Percentiles rank a stretch among this genome's conserved stretches.
These are phyloP conservation scores for Brachionichthys hirsutus DNA, from an alignment of 2,113 vertebrate species.

Conservation along the genomic window DNA sequence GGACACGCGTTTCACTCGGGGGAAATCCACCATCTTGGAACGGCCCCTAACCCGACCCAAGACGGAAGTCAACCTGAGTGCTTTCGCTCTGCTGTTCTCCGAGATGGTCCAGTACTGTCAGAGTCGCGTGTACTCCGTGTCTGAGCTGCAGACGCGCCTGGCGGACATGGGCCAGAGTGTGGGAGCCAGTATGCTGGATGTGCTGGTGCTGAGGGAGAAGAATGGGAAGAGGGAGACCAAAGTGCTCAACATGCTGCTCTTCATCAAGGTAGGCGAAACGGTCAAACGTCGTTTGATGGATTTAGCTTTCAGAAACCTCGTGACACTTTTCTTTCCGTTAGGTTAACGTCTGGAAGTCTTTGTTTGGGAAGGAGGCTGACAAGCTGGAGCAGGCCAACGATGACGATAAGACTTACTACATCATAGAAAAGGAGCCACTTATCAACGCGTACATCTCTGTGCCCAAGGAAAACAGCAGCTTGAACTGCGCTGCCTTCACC, in stretches of 20 bases:
- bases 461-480: conserved; percentile 92
- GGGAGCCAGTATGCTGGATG: conserved; percentile 86
- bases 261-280: conserved; percentile 72
- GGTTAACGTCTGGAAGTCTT: conserved; percentile 84
- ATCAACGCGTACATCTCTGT: conserved; percentile 93
- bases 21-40: conserved; percentile 89
- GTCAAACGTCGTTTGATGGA: neutral
- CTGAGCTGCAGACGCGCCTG: conserved; percentile 89
- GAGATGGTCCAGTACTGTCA: conserved; percentile 97
- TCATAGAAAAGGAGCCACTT: conserved; percentile 91
- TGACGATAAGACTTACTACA: conserved; percentile 91
- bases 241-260: conserved; percentile 86
- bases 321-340: neutral
- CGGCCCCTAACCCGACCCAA: conserved; percentile 85
- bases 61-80: conserved; percentile 86
- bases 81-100: conserved; percentile 91
- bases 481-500: conserved; percentile 93
- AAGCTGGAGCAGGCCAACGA: conserved; percentile 96
- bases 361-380: conserved; percentile 93
- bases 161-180: conserved; percentile 88
- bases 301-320: neutral
- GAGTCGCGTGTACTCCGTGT: conserved; percentile 90
- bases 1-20: conserved; percentile 90
- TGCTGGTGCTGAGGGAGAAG: conserved; percentile 87
- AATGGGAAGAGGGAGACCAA: conserved; percentile 89